A percentile compares a stretch with the other conserved stretches of the same genome.
These are phyloP conservation scores for Bettongia penicillata DNA, from an alignment of 2,113 vertebrate species.

Conservation along the genomic window DNA sequence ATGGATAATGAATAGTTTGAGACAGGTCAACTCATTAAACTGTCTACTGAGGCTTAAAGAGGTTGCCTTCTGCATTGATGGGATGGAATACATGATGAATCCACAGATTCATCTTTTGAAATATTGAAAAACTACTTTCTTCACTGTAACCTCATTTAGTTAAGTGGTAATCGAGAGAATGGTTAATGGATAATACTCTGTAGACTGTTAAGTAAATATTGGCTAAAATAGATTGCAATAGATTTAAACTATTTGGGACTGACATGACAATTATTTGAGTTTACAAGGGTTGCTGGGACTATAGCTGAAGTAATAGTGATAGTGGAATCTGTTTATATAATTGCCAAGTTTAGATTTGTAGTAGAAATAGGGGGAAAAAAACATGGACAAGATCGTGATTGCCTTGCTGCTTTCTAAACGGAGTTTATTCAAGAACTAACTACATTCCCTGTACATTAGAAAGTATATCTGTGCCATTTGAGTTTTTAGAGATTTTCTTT, in stretches of 20 bases:
- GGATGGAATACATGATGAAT: background rate
- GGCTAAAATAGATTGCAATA: slow-evolving; percentile 1
- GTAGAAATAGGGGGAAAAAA: background rate
- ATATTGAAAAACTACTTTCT: background rate
- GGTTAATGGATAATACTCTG: background rate
- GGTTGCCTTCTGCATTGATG: background rate
- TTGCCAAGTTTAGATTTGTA: background rate
- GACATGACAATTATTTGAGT: slow-evolving; percentile 1
- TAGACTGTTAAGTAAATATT: background rate
- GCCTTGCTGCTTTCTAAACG: background rate
- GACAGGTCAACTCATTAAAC: background rate
- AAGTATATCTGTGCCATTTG: slow-evolving; percentile 46
- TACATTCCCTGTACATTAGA: background rate
- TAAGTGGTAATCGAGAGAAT: slow-evolving; percentile 44
- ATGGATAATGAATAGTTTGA: background rate
- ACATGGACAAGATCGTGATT: background rate
- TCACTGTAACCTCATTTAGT: background rate
- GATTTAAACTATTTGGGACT: slow-evolving; percentile 22
- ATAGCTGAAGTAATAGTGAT: background rate
- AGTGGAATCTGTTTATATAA: background rate
- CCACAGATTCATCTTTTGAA: background rate
- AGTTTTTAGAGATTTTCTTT: background rate
- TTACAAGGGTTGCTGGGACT: background rate
- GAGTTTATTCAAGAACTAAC: slow-evolving; percentile 33
- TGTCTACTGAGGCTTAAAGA: background rate